Percentiles rank a stretch among this genome's conserved stretches.
Conservation (phyloP, 1,140 invertebrate species). For the Drosophila trapezifrons region DNA sequence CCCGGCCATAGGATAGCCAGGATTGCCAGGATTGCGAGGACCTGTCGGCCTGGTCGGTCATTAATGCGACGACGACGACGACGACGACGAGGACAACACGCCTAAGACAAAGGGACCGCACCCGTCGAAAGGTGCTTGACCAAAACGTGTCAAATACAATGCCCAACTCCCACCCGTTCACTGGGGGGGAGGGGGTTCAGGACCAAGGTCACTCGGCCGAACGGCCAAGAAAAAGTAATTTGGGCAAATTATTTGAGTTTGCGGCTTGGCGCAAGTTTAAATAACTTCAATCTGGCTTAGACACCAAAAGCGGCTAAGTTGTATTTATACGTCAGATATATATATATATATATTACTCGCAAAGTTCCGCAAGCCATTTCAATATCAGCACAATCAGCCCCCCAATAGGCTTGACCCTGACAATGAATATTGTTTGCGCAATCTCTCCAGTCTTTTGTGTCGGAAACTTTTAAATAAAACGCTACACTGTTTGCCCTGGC, state of each 20-base stretch:
- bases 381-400: slow-evolving; percentile 68
- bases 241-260: slow-evolving; percentile 79
- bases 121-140: slow-evolving; percentile 71
- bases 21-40: slow-evolving; percentile 6
- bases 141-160: slow-evolving; percentile 69
- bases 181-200: too few relatives aligned
- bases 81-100: slow-evolving; percentile 42
- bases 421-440: slow-evolving; percentile 66
- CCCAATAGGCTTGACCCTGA: slow-evolving; percentile 68
- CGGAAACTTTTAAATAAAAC: slow-evolving; percentile 48
- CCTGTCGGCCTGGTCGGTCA: slow-evolving; percentile 60
- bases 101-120: slow-evolving; percentile 57
- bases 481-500: slow-evolving; percentile 52
- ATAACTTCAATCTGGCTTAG: slow-evolving; percentile 75
- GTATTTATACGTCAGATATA: slow-evolving; percentile 51
- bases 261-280: slow-evolving; percentile 75
- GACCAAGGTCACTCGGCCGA: slow-evolving; percentile 52
- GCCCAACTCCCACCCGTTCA: slow-evolving; percentile 11
- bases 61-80: slow-evolving; percentile 55
- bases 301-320: slow-evolving; percentile 43
- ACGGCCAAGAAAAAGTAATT: slow-evolving; percentile 72
- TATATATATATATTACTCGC: slow-evolving; percentile 17
- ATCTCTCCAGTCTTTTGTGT: slow-evolving; percentile 21
- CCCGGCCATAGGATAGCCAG: slow-evolving; percentile 14
- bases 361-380: slow-evolving; percentile 70